These are phyloP conservation scores for Nanorana parkeri DNA, from an alignment of 2,113 vertebrate species.

Conservation along the genomic window DNA sequence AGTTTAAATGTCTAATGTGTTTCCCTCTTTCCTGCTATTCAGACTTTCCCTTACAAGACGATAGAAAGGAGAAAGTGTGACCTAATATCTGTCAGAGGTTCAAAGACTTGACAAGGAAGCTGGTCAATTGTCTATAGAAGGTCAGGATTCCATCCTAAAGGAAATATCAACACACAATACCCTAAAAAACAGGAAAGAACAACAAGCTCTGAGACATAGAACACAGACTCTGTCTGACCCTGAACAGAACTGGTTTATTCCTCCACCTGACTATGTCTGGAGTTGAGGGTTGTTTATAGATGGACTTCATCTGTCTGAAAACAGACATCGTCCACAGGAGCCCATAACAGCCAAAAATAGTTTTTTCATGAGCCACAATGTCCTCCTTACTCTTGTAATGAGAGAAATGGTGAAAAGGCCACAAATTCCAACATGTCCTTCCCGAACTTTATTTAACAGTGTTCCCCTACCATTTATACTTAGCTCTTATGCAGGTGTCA, in stretches of 20 bases:
- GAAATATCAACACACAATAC: constrained; percentile 35
- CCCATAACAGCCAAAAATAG: too few species aligned
- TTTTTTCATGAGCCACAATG: too few species aligned
- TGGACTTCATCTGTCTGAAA: neutral
- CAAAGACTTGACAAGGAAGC: constrained; percentile 40
- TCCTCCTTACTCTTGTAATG: too few species aligned
- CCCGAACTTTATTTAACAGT: too few species aligned
- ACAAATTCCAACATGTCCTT: too few species aligned
- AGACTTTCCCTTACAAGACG: too few species aligned
- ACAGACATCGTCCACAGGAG: too few species aligned
- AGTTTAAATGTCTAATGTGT: too few species aligned
- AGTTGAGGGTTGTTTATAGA: constrained; percentile 1
- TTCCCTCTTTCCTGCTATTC: too few species aligned
- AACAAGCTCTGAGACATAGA: constrained; percentile 21
- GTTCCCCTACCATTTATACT: too few species aligned
- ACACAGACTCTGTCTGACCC: constrained; percentile 37
- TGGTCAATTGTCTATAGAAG: constrained; percentile 27
- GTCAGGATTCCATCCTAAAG: neutral
- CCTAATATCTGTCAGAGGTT: constrained; percentile 10
- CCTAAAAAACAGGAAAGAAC: constrained; percentile 46
- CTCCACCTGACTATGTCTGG: constrained; percentile 10
- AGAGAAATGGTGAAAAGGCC: too few species aligned
- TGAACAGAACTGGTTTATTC: neutral
- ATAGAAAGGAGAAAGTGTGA: constrained; percentile 6
- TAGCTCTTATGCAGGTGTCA: too few species aligned